Evolutionary conservation across 2,113 vertebrate species (phyloP), one percentile per base, ranked within the genome.

Genomic region (Halcyon senegalensis): DNA sequence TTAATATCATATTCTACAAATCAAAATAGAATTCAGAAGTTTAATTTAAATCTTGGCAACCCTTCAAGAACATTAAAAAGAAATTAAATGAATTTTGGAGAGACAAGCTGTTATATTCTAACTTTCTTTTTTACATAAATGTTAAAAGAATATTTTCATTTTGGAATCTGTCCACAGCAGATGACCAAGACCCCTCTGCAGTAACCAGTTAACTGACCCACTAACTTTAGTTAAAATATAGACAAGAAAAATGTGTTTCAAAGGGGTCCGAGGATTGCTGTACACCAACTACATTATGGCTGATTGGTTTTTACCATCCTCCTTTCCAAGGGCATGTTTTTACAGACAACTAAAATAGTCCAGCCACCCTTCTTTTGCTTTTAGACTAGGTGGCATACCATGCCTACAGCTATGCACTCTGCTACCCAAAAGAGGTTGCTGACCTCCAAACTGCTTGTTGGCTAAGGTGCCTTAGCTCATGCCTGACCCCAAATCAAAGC

Each of bases 31-130:
- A 97, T 93, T 94, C 63, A 89, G 74, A 88, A 96, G 44, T 95
- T 93, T 87, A 88, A 78, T 97, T 97, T 97, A 97, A 97, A 97
- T 48, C 63, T 89, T 97, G 97, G 93, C 83, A 96, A 94, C 3
- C 10, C 68, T 97, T 93, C 96, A 97, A 87, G 70, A 67, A 79
- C 87, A 95, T 97, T 98, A 96, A 96, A 97, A 91, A 93, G 48
- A 94, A 97, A 97, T 96, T 92, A 94, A 93, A 94, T 96, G 83
- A 21, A 41, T 93, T 97, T 95, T 87, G 67, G 48, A 83, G 76
- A 86, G 25, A 63, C 55, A 73, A 90, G 33, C 10, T 84, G 74
- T 86, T 86, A 69, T 88, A 96, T 87, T 95, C 96, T 90, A 94
- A 64, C 14, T 73, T 95, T 90, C 30, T 78, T 97, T 89, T 58